Evolutionary conservation across 2,113 vertebrate genomes (phyloP), one percentile per base, ranked within the genome.

Genomic region (Crotalus viridis): DNA sequence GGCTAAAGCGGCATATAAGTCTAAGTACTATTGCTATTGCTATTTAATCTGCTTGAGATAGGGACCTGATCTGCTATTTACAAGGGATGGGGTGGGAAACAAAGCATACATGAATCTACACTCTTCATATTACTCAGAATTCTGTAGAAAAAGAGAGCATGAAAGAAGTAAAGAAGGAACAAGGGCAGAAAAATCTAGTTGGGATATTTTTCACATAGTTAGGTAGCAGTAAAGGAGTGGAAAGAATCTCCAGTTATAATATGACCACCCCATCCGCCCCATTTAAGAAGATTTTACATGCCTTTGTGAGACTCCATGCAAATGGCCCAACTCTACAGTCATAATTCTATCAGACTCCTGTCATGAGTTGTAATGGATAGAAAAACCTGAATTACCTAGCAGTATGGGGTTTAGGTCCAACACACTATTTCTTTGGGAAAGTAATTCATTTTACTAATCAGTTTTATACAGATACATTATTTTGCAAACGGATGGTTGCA

Each of bases 361-460:
- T 15, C 88, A 55, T 4, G 1, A 59, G 94, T 48, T 92, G 90
- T 51, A 0, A 0, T 86, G 46, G 89, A 51, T 3, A 92, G 39
- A 0, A 61, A 93, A 92, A 85, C 2, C 39, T 81, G 19, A 86
- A 4, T 39, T 91, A 85, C 2, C 74, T 88, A 56, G 19, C 21
- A 87, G 39, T 24, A 46, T 1, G 0, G 0, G 81, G 54, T 21
- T 91, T 22, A 89, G 93, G 91, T 89, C 6, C 54, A 93, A 17
- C 7, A 24, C 94, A 0, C 0, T 0, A 0, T 57, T 94, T 90
- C n/a, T 22, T 57, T 91, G 86, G 46, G 39, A 10, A 19, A 88
- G 93, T 0, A 87, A 94, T 91, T 24, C 24, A 94, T 91, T 93
- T 57, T 55, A 89, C 69, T 89, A 91, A 89, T 3, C 17, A 61